Evolutionary conservation across 2,113 vertebrate species (phyloP), one percentile per base, ranked within the genome.

Genomic region (Puffinus mauretanicus): DNA sequence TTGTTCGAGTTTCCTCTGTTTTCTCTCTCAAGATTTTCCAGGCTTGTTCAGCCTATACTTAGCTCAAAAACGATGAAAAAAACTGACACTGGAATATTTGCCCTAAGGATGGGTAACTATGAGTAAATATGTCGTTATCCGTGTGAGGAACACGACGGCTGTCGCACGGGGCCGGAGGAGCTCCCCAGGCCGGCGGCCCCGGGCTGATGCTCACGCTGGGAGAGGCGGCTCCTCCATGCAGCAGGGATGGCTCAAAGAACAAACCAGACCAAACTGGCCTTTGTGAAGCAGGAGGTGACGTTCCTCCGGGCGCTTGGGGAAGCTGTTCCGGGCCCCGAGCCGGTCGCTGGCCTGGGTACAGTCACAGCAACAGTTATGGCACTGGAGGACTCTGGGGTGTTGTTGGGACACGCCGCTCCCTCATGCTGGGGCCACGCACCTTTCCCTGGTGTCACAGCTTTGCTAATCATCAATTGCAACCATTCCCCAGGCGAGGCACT

Each of bases 161-260:
- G 13, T 1, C 16, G 30, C 25, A 7, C 1, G 0, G 46, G 46
- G 51, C 51, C 8, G 1, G 62, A 47, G 62, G 46, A 67, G 3
- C 34, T 76, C 14, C 55, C 52, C 78, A 47, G 66, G 3, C 10
- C 46, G 8, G 46, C 1, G 4, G 61, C 40, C 49, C 57, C 0
- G 0, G 38, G 51, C 7, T 55, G 73, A 16, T 40, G 69, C 52
- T 34, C 27, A 0, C 0, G 2, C 20, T 0, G 0, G 6, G 25
- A 38, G 51, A 16, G 34, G 9, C 4, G 40, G 46, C 0, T 83
- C 36, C 25, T 44, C 2, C 49, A 12, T 0, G 0, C 62, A 12
- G n/a, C 0, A 13, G 36, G 44, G 54, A 7, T 2, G 30, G 2
- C 66, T 44, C 0, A 0, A n/a, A 20, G 7, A 6, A 11, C 47